phyloP scores from a whole-genome alignment of 2,113 vertebrate species.

The Melanerpes formicivorus region DNA sequence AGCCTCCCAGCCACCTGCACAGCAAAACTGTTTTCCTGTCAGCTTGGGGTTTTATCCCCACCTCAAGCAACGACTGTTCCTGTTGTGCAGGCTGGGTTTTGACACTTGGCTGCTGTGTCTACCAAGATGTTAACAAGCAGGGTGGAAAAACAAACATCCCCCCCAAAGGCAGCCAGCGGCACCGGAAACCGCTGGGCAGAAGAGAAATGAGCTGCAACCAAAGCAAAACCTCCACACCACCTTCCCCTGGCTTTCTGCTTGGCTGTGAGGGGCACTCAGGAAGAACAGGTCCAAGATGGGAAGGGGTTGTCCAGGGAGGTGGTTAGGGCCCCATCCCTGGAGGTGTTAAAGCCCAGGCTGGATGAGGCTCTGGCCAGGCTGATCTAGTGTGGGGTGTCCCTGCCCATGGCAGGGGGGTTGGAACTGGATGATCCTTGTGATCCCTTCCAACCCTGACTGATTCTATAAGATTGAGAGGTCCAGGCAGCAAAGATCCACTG shows the following conservation, averaged over 20 bases:
- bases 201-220: neutral
- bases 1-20: too few relatives aligned
- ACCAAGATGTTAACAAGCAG: neutral
- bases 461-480: too few relatives aligned
- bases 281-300: neutral
- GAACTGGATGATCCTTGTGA: too few relatives aligned
- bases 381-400: too few relatives aligned
- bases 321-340: too few relatives aligned
- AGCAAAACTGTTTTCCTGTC: neutral
- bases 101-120: neutral
- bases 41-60: neutral
- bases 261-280: neutral
- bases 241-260: neutral
- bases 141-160: fast-evolving
- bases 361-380: too few relatives aligned
- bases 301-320: too few relatives aligned
- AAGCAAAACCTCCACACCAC: neutral
- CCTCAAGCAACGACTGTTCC: neutral
- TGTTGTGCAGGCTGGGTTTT: neutral
- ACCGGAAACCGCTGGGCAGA: neutral
- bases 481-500: too few relatives aligned
- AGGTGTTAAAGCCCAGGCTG: too few relatives aligned
- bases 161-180: neutral
- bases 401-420: too few relatives aligned
- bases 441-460: too few relatives aligned